These are phyloP conservation scores for Ganaspis brasiliensis DNA, from an alignment of 2,888 invertebrate genomes.

Conservation along the genomic window DNA sequence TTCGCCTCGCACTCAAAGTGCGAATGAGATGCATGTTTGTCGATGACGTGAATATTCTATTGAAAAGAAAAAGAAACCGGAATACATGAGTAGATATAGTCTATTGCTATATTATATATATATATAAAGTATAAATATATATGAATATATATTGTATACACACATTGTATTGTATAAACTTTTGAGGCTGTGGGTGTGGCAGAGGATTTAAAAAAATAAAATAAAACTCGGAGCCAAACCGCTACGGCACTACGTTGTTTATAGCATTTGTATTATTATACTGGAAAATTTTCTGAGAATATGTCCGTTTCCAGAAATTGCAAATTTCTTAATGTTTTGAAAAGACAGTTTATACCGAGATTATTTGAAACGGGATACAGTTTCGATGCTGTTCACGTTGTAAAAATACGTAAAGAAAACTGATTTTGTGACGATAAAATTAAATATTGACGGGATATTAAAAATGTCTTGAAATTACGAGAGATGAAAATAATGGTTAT, in stretches of 20 bases:
- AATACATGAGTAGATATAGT: conserved; percentile 40
- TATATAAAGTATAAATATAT: conserved; percentile 52
- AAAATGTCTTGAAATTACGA: conserved; percentile 3
- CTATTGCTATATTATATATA: conserved; percentile 49
- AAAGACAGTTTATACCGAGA: no score
- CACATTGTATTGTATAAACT: conserved; percentile 65
- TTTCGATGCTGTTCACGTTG: background rate
- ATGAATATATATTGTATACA: conserved; percentile 60
- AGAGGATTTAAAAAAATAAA: conserved; percentile 57
- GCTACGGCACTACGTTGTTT: conserved; percentile 35
- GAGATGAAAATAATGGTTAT: conserved; percentile 63
- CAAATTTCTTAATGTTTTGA: no score
- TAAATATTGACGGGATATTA: conserved; percentile 10
- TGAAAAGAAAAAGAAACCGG: background rate
- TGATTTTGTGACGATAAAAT: conserved; percentile 29
- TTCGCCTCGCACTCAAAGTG: conserved; percentile 12
- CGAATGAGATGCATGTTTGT: background rate
- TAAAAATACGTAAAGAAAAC: conserved; percentile 29
- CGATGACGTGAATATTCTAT: background rate
- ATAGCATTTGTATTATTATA: conserved; percentile 6
- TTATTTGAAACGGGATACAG: background rate
- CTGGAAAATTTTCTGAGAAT: background rate
- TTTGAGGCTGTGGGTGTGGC: conserved; percentile 75
- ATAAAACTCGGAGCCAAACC: conserved; percentile 31
- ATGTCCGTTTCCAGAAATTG: background rate